A percentile compares a stretch with the other conserved stretches of the same genome.
phyloP scores from a whole-genome alignment of 2,888 invertebrate species.

The Sturmia bella region DNA sequence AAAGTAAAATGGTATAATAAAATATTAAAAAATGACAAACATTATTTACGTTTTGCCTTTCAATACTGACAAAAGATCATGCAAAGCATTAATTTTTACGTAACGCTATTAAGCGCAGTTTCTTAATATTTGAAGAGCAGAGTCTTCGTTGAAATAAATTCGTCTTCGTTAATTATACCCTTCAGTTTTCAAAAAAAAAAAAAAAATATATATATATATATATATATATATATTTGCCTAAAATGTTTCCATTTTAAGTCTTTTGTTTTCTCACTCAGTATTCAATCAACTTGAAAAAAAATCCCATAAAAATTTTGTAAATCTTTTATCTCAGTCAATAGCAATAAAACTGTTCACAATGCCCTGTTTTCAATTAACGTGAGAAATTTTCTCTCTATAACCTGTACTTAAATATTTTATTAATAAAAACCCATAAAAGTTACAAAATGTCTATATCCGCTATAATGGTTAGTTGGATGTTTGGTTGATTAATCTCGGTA shows the following conservation, averaged over 20 bases:
- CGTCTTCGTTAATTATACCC: no score
- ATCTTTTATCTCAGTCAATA: conserved; percentile 4
- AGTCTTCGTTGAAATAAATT: no score
- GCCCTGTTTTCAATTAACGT: conserved; percentile 63
- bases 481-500: conserved; percentile 27
- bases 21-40: no score
- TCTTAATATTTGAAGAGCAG: no score
- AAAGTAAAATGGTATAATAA: no score
- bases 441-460: conserved; percentile 65
- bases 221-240: not conserved
- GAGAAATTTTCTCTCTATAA: conserved; percentile 63
- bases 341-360: conserved; percentile 30
- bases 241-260: conserved; percentile 42
- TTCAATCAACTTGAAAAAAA: not conserved
- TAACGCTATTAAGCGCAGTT: no score
- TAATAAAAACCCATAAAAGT: conserved; percentile 10
- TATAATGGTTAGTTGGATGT: not conserved
- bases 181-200: not conserved
- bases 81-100: no score
- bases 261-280: conserved; percentile 36
- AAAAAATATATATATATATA: not conserved
- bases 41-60: no score
- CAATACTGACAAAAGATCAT: no score
- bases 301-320: not conserved
- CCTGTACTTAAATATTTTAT: conserved; percentile 3